These are phyloP conservation scores for Caenorhabditis virilis DNA, from an alignment of 2,888 invertebrate genomes.

Conservation along the genomic window DNA sequence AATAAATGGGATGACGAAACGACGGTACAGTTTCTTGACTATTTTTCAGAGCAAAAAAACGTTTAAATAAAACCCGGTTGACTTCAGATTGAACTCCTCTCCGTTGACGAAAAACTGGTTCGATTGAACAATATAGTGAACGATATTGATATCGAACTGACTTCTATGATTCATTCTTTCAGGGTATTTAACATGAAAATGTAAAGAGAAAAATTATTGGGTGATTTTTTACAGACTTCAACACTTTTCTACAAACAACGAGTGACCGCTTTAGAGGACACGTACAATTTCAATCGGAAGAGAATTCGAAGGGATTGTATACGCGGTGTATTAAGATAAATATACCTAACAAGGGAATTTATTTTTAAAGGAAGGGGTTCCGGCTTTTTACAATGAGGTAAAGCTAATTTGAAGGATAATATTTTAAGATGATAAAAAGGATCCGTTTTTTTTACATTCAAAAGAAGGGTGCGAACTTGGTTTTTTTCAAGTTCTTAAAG, in stretches of 20 bases:
- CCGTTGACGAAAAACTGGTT: constrained; percentile 30
- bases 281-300: constrained; percentile 30
- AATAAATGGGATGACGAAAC: constrained; percentile 37
- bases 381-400: too few relatives aligned
- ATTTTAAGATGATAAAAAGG: too few relatives aligned
- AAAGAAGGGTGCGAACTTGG: too few relatives aligned
- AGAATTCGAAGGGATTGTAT: constrained; percentile 25
- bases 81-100: constrained; percentile 24
- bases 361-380: too few relatives aligned
- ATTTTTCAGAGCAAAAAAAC: not conserved
- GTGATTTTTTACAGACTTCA: constrained; percentile 22
- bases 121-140: constrained; percentile 18
- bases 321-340: constrained; percentile 1
- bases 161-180: constrained; percentile 35
- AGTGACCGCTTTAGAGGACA: constrained; percentile 38
- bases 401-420: too few relatives aligned
- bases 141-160: constrained; percentile 23
- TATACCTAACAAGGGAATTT: too few relatives aligned
- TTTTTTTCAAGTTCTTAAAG: too few relatives aligned
- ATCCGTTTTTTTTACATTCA: too few relatives aligned
- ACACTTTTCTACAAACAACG: constrained; percentile 31
- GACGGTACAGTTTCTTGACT: constrained; percentile 4
- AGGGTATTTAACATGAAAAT: constrained; percentile 17
- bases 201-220: not conserved
- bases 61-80: not conserved